Percentiles rank a stretch among this genome's conserved stretches.
These are phyloP conservation scores for Pseudorasbora parva DNA, from an alignment of 2,113 vertebrate genomes.

Conservation along the genomic window DNA sequence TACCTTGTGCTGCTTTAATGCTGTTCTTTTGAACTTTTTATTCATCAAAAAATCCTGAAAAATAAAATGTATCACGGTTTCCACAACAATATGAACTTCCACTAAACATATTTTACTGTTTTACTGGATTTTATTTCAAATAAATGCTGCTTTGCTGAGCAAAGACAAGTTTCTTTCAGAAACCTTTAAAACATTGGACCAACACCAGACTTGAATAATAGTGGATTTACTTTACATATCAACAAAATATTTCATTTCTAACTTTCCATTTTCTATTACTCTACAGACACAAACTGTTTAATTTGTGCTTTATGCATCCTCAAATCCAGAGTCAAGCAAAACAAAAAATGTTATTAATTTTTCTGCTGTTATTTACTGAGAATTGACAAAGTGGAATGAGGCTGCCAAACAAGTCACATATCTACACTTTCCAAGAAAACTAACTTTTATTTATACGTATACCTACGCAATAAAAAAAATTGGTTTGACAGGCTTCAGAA, in stretches of 20 bases:
- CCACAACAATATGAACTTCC: too few relatives aligned
- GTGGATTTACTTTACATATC: too few relatives aligned
- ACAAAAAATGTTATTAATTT: background rate
- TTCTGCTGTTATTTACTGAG: background rate
- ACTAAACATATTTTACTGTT: too few relatives aligned
- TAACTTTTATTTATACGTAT: too few relatives aligned
- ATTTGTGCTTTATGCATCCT: background rate
- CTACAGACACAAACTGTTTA: background rate
- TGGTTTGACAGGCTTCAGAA: constrained; percentile 8
- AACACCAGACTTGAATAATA: too few relatives aligned
- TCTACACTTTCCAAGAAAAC: background rate
- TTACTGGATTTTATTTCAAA: background rate
- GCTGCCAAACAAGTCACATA: background rate
- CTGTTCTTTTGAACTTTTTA: too few relatives aligned
- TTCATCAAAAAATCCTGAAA: too few relatives aligned
- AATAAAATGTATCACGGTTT: too few relatives aligned
- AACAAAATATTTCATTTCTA: too few relatives aligned
- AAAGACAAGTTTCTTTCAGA: background rate
- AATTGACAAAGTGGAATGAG: background rate
- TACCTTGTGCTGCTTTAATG: too few relatives aligned
- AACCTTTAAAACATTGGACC: too few relatives aligned
- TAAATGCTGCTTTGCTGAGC: background rate
- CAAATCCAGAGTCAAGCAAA: background rate
- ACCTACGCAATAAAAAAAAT: background rate
- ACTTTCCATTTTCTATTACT: background rate